A percentile compares a stretch with the other conserved stretches of the same genome.
Evolutionary conservation across 2,113 vertebrate genomes (phyloP).

Genomic region (Dipodomys ordii): DNA sequence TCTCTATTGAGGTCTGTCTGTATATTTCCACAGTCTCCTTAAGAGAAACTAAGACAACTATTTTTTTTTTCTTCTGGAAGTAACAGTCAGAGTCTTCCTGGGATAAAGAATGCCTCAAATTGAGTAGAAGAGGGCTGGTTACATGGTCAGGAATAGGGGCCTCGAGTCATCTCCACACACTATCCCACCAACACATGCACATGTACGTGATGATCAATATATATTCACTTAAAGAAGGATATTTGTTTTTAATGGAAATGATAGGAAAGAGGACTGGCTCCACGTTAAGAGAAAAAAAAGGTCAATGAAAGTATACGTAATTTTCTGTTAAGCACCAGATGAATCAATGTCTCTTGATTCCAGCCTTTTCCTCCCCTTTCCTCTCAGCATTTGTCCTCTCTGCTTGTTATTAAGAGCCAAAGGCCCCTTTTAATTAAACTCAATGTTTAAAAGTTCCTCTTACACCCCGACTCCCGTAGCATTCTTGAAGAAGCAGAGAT

Average conservation of each 20-base stretch:
- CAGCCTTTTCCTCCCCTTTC: neutral
- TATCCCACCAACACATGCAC: neutral
- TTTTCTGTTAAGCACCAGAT: neutral
- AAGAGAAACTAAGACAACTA: neutral
- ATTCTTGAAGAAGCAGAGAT: constrained; percentile 5
- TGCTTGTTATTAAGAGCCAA: constrained; percentile 26
- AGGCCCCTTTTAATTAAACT: constrained; percentile 7
- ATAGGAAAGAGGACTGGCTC: neutral
- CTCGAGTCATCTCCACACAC: neutral
- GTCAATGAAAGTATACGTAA: neutral
- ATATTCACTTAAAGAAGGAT: constrained; percentile 4
- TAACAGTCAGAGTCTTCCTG: neutral
- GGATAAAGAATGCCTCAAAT: neutral
- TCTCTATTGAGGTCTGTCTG: constrained; percentile 34
- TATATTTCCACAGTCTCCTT: constrained; percentile 28
- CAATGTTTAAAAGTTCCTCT: neutral
- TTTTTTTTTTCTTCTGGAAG: neutral
- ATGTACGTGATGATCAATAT: neutral
- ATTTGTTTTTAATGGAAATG: constrained; percentile 44
- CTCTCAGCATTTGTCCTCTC: neutral
- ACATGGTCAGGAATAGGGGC: neutral
- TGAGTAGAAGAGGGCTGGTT: neutral
- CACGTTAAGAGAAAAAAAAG: neutral
- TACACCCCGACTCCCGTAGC: neutral
- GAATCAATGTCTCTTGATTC: neutral